Conservation (phyloP, 2,113 vertebrate species). For the Formicarius rufipectus region DNA sequence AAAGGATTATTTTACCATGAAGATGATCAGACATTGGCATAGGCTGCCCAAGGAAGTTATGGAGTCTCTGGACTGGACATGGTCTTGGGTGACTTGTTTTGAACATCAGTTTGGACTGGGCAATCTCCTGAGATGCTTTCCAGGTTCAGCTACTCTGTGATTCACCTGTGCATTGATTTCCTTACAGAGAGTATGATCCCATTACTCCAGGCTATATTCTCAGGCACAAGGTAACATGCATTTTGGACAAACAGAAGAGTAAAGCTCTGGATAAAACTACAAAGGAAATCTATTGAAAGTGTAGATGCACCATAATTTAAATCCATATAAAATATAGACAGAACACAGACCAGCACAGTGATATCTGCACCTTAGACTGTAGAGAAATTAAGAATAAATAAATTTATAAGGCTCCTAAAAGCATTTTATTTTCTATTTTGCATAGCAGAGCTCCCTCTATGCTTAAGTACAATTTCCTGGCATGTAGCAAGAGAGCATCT, state of each 20-base stretch:
- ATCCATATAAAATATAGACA: neutral
- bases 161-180: neutral
- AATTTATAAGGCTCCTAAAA: neutral
- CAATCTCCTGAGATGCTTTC: neutral
- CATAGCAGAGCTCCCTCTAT: neutral
- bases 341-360: neutral
- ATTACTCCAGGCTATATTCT: neutral
- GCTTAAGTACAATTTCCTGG: neutral
- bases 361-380: neutral
- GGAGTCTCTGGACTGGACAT: neutral
- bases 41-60: neutral
- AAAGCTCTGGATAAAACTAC: neutral
- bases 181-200: neutral
- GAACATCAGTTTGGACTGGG: neutral
- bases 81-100: neutral
- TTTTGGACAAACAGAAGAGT: neutral
- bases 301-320: neutral
- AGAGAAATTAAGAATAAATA: neutral
- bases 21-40: neutral
- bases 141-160: neutral
- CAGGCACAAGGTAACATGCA: neutral
- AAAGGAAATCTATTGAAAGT: neutral
- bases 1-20: neutral
- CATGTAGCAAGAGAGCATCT: rapidly evolving
- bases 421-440: neutral